A percentile compares a stretch with the other conserved stretches of the same genome.
Conservation (phyloP, 2,113 vertebrate species). For the Polypterus senegalus region DNA sequence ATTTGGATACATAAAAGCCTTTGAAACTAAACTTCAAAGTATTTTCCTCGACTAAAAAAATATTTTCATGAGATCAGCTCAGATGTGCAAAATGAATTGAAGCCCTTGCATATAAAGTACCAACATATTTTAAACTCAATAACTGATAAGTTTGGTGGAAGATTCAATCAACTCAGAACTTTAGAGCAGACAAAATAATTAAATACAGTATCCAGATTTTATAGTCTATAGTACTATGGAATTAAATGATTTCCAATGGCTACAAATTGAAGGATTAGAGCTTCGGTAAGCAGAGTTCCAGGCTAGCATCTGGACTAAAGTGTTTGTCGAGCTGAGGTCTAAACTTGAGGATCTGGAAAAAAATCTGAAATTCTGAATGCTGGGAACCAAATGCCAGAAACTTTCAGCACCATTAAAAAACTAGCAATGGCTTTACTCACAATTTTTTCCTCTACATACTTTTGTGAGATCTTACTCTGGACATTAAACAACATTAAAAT, state of each 20-base stretch:
- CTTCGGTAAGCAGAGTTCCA: no score
- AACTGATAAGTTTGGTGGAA: slow-evolving; percentile 4
- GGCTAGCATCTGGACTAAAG: no score
- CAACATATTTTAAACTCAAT: slow-evolving; percentile 7
- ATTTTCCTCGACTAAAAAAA: slow-evolving; percentile 7
- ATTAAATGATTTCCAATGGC: no score
- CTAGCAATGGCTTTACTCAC: slow-evolving; percentile 3
- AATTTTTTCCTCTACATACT: slow-evolving; percentile 11
- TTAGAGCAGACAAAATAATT: neutral
- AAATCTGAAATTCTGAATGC: neutral
- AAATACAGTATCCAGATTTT: no score
- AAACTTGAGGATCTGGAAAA: slow-evolving; percentile 10
- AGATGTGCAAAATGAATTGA: slow-evolving; percentile 10
- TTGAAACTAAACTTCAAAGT: slow-evolving; percentile 11
- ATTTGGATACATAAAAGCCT: slow-evolving; percentile 18
- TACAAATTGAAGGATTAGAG: no score
- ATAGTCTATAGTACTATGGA: no score
- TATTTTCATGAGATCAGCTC: slow-evolving; percentile 5
- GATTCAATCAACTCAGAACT: slow-evolving; percentile 6
- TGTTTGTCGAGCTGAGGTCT: neutral
- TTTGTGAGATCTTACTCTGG: neutral
- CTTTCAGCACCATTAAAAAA: slow-evolving; percentile 7
- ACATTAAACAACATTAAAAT: no score
- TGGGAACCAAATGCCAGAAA: neutral
- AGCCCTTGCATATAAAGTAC: slow-evolving; percentile 11